A percentile compares a stretch with the other conserved stretches of the same genome.
These are phyloP conservation scores for Rhynchonycteris naso DNA, from an alignment of 2,797 vertebrate genomes.

Conservation along the genomic window DNA sequence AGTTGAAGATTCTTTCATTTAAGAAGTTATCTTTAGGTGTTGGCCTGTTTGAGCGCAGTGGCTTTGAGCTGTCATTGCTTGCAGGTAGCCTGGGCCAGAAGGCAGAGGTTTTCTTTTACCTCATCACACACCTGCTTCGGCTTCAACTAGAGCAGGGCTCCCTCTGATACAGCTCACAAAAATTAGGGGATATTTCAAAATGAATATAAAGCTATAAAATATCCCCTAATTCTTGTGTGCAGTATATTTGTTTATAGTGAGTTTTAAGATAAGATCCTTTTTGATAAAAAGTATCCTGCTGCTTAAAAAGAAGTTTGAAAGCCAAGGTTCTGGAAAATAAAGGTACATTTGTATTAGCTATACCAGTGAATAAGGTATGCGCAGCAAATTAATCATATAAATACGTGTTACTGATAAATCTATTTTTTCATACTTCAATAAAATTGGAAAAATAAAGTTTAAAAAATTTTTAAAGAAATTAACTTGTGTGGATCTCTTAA, in stretches of 20 bases:
- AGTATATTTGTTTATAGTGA: background rate
- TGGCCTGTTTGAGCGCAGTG: background rate
- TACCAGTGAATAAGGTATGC: background rate
- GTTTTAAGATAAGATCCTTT: slow-evolving; percentile 40
- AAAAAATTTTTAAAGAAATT: background rate
- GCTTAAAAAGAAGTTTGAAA: background rate
- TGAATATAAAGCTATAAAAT: too few species aligned
- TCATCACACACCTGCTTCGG: background rate
- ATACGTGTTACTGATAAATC: background rate
- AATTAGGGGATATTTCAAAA: too few species aligned
- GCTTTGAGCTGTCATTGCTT: background rate
- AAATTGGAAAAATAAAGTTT: background rate
- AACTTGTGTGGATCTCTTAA: background rate
- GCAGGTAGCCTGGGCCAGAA: background rate
- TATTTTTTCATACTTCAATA: background rate
- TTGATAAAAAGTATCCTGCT: slow-evolving; percentile 8
- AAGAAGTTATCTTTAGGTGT: slow-evolving; percentile 8
- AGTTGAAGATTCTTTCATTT: background rate
- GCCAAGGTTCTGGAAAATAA: slow-evolving; percentile 11
- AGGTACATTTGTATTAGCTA: background rate
- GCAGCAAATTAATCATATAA: background rate
- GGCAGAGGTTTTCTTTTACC: background rate
- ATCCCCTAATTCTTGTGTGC: too few species aligned
- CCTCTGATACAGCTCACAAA: background rate
- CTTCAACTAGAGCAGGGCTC: background rate